A percentile compares a stretch with the other conserved stretches of the same genome.
Evolutionary conservation across 2,797 vertebrate species (phyloP).

Genomic region (Macropodus opercularis): DNA sequence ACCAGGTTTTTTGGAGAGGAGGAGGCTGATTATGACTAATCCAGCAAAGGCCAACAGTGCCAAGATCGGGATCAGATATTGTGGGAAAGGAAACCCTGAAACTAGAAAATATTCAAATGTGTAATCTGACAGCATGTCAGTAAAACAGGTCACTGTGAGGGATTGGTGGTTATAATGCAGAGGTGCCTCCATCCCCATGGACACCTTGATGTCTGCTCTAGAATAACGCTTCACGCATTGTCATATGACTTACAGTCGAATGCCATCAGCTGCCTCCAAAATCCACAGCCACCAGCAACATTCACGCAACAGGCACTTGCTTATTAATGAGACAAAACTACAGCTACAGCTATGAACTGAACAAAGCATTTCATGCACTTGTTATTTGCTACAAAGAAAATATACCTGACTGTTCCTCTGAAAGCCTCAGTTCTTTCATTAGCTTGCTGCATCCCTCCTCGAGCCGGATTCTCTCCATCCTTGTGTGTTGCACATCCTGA

Average conservation of each 20-base stretch:
- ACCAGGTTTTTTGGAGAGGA: slow-evolving; percentile 55
- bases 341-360: background rate
- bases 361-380: background rate
- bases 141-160: background rate
- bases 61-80: slow-evolving; percentile 57
- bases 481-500: slow-evolving; percentile 29
- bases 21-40: slow-evolving; percentile 46
- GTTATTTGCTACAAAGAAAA: background rate
- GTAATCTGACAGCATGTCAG: slow-evolving; percentile 1
- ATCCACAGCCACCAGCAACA: slow-evolving; percentile 1
- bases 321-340: background rate
- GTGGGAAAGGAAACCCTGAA: slow-evolving; percentile 31
- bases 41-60: slow-evolving; percentile 33
- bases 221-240: background rate
- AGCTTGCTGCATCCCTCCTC: slow-evolving; percentile 67
- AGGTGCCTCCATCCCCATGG: background rate
- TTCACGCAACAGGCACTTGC: background rate
- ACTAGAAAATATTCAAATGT: slow-evolving; percentile 31
- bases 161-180: background rate
- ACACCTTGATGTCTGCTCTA: background rate
- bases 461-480: slow-evolving; percentile 47
- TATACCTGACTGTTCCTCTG: slow-evolving; percentile 51
- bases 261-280: slow-evolving; percentile 16
- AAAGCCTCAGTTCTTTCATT: slow-evolving; percentile 58
- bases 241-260: slow-evolving; percentile 16